Percentiles rank a stretch among this genome's conserved stretches.
Conservation (phyloP, 2,888 invertebrate species). For the Cephus rjabovi region DNA sequence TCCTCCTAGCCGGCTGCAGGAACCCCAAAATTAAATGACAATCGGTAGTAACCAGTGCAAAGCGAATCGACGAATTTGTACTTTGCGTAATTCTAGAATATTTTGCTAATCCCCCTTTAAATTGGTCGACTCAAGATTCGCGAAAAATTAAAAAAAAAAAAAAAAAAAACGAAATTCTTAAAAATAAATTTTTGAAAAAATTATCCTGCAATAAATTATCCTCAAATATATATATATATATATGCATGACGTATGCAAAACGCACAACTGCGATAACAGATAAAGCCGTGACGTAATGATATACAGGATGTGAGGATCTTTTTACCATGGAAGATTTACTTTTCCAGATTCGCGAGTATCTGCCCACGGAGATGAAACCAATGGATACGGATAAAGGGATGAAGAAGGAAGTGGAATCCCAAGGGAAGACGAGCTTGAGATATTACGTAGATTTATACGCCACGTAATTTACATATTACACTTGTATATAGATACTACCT, state of each 20-base stretch:
- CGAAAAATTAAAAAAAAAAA: background rate
- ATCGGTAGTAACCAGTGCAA: slow-evolving; percentile 9
- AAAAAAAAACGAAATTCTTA: background rate
- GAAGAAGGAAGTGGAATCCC: background rate
- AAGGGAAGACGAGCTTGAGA: background rate
- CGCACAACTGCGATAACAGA: background rate
- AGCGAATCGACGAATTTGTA: background rate
- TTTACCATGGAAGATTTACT: background rate
- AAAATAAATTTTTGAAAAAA: too few relatives aligned
- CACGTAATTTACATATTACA: background rate
- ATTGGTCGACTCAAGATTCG: background rate
- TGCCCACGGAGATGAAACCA: background rate
- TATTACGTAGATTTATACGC: background rate
- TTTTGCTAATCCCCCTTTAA: background rate
- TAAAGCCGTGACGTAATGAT: background rate
- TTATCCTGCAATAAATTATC: too few relatives aligned
- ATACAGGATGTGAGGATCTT: background rate
- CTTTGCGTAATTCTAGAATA: too few relatives aligned
- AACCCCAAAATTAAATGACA: slow-evolving; percentile 4
- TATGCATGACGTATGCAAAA: background rate
- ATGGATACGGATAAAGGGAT: background rate
- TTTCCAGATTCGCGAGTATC: background rate
- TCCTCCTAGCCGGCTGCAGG: background rate
- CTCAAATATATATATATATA: too few relatives aligned
- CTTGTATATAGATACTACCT: background rate